Evolutionary conservation across 2,888 invertebrate species (phyloP).

Genomic region (Venustoraphidia nigricollis): DNA sequence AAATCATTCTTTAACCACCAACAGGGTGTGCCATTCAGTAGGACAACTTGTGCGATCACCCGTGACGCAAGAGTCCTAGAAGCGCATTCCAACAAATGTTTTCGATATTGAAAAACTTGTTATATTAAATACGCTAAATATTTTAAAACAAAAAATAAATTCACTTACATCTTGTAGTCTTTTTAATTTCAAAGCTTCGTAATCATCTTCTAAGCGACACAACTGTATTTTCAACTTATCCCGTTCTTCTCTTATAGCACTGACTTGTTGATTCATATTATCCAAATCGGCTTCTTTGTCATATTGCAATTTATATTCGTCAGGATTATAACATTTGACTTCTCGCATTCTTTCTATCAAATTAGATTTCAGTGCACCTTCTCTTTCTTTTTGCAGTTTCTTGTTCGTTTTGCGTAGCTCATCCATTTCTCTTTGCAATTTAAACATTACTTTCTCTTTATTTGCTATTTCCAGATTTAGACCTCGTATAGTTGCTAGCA

Average conservation of each 20-base stretch:
- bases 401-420: constrained; percentile 61
- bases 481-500: constrained; percentile 65
- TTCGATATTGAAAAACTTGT: background rate
- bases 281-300: constrained; percentile 29
- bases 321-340: constrained; percentile 2
- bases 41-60: too few relatives aligned
- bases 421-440: constrained; percentile 59
- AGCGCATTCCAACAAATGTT: too few relatives aligned
- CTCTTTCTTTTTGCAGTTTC: constrained; percentile 60
- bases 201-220: constrained; percentile 48
- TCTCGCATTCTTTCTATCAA: constrained; percentile 21
- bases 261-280: constrained; percentile 32
- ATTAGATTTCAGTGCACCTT: constrained; percentile 34
- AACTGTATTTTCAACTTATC: constrained; percentile 45
- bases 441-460: constrained; percentile 56
- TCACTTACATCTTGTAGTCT: constrained; percentile 63
- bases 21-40: background rate
- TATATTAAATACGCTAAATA: background rate
- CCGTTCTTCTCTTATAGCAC: constrained; percentile 34
- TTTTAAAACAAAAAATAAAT: constrained; percentile 16
- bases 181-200: constrained; percentile 59
- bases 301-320: constrained; percentile 1
- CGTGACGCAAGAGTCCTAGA: too few relatives aligned
- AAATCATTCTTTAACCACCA: background rate
- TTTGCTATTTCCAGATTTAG: constrained; percentile 56